phyloP scores from a whole-genome alignment of 2,113 vertebrate genomes.

The Aplodontia rufa region DNA sequence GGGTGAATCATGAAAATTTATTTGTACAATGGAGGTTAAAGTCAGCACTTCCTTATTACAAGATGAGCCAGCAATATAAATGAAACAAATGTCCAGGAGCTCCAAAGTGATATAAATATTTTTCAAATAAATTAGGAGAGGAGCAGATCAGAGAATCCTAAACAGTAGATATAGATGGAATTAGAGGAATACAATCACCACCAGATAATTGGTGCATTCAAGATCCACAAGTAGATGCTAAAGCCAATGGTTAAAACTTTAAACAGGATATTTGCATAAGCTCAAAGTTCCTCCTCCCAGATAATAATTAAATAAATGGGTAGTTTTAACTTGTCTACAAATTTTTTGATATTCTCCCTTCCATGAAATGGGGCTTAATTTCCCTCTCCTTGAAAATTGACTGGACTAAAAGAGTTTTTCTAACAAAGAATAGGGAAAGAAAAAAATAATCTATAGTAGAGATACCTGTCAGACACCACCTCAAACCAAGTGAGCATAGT shows the following conservation, averaged over 20 bases:
- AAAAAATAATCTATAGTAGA: not conserved
- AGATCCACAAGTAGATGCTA: not conserved
- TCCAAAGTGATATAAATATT: not conserved
- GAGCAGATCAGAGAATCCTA: not conserved
- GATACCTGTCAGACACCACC: not conserved
- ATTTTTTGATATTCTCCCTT: not conserved
- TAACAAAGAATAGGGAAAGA: not conserved
- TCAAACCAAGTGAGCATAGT: not conserved
- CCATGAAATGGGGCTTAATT: not conserved
- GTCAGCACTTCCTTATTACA: not conserved
- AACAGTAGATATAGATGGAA: constrained; percentile 7
- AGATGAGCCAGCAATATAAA: not conserved
- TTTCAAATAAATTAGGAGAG: not conserved
- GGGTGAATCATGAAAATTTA: not conserved
- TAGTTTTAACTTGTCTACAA: not conserved
- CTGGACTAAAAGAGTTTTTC: not conserved
- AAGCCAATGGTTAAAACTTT: not conserved
- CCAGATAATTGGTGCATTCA: not conserved
- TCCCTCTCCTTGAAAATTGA: not conserved
- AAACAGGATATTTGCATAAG: not conserved
- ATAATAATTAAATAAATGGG: not conserved
- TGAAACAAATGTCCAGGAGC: not conserved
- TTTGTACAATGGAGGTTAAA: not conserved
- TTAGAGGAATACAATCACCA: not conserved
- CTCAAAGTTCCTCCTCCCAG: not conserved